Conservation (phyloP, 2,888 invertebrate species). For the Alentia gelatinosa region DNA sequence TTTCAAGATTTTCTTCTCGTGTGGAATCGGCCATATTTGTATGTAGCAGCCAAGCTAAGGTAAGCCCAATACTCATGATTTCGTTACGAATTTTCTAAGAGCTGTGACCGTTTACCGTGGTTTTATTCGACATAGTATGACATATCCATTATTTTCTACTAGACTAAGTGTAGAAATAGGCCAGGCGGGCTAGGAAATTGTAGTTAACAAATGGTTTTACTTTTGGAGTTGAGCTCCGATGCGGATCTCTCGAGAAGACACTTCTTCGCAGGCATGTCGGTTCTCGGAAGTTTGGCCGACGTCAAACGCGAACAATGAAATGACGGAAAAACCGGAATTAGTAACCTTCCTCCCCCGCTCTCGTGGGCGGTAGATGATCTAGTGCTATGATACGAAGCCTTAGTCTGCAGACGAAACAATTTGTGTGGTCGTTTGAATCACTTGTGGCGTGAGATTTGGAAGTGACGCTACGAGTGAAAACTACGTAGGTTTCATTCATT, state of each 20-base stretch:
- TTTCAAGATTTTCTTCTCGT: constrained; percentile 35
- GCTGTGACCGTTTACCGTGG: too few relatives aligned
- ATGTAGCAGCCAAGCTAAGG: constrained; percentile 52
- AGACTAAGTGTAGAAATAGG: too few relatives aligned
- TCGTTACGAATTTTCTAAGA: too few relatives aligned
- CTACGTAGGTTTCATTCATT: constrained; percentile 36
- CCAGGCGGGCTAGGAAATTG: too few relatives aligned
- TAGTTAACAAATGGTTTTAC: too few relatives aligned
- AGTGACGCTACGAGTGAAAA: constrained; percentile 8
- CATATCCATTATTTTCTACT: too few relatives aligned
- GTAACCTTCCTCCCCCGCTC: neutral
- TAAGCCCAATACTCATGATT: constrained; percentile 2
- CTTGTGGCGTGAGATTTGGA: neutral
- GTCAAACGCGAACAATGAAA: constrained; percentile 27
- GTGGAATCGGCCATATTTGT: constrained; percentile 52
- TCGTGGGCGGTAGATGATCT: neutral
- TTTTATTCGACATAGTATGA: too few relatives aligned
- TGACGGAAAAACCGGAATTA: neutral
- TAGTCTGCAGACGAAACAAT: neutral
- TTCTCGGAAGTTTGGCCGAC: constrained; percentile 26
- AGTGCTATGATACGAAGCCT: neutral
- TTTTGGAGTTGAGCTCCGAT: too few relatives aligned
- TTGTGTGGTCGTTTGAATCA: neutral
- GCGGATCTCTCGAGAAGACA: too few relatives aligned
- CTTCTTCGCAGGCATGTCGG: neutral